Evolutionary conservation across 2,113 vertebrate species (phyloP).

Genomic region (Plectropomus leopardus): DNA sequence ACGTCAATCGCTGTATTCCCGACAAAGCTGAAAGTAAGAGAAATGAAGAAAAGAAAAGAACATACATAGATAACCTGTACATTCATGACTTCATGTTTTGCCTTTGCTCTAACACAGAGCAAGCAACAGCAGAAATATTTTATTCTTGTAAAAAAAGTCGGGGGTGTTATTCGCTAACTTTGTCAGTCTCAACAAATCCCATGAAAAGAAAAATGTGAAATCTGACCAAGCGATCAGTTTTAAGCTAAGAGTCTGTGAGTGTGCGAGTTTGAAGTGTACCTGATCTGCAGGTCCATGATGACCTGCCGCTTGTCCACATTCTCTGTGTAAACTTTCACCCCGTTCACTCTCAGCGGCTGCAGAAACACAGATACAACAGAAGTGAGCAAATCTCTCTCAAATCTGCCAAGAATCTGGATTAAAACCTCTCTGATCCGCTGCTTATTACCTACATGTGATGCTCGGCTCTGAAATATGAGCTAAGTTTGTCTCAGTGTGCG

Average conservation of each 20-base stretch:
- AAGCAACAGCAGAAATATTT: background rate
- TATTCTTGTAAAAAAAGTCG: no score
- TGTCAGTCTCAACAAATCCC: no score
- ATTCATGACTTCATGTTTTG: background rate
- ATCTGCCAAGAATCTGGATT: background rate
- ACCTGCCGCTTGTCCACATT: constrained; percentile 98
- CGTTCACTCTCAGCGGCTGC: constrained; percentile 95
- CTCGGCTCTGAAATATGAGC: background rate
- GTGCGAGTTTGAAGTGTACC: constrained; percentile 79
- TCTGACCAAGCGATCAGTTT: accelerated
- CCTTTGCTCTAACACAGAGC: no score
- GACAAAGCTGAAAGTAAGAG: constrained; percentile 88
- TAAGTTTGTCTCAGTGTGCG: background rate
- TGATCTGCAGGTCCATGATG: constrained; percentile 98
- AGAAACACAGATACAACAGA: constrained; percentile 17
- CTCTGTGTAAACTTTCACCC: constrained; percentile 98
- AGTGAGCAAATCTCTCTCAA: background rate
- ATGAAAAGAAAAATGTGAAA: no score
- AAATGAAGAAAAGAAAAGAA: background rate
- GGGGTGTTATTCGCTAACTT: no score
- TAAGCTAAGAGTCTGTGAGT: background rate
- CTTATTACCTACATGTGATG: background rate
- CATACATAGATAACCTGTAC: background rate
- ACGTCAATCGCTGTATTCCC: constrained; percentile 96
- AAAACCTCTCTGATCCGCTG: background rate